phyloP scores from a whole-genome alignment of 1,140 invertebrate genomes.

The Carcinoscorpius rotundicauda region DNA sequence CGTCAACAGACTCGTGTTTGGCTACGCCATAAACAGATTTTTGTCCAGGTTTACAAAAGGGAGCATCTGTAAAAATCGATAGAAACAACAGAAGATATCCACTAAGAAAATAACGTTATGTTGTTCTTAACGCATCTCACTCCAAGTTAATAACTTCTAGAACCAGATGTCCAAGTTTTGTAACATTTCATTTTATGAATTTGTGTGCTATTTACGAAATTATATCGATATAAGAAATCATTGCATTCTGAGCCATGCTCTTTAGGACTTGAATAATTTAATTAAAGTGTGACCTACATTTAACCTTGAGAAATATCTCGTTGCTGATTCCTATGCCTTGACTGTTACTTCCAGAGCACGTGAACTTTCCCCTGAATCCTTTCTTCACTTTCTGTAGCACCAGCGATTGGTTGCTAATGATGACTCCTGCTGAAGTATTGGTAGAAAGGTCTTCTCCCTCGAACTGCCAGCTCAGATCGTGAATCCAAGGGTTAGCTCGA shows the following conservation, averaged over 20 bases:
- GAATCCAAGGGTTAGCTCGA: conserved; percentile 66
- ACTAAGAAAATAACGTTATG: too few relatives aligned
- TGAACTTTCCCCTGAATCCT: conserved; percentile 43
- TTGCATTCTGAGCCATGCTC: too few relatives aligned
- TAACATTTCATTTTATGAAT: too few relatives aligned
- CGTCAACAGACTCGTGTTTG: conserved; percentile 64
- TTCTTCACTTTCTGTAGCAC: conserved; percentile 29
- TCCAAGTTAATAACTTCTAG: too few relatives aligned
- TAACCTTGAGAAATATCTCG: conserved; percentile 67
- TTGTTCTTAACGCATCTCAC: too few relatives aligned
- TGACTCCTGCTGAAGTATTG: conserved; percentile 47
- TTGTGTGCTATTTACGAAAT: too few relatives aligned
- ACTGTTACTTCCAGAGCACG: conserved; percentile 74
- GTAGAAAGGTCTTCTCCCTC: conserved; percentile 35
- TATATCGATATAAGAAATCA: too few relatives aligned
- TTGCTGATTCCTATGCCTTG: conserved; percentile 77
- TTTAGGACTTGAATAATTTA: too few relatives aligned
- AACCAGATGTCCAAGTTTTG: too few relatives aligned
- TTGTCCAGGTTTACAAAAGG: conserved; percentile 51
- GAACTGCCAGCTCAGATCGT: conserved; percentile 67
- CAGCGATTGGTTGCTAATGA: conserved; percentile 57
- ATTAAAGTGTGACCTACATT: conserved; percentile 52
- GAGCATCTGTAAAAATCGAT: conserved; percentile 33
- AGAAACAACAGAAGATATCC: too few relatives aligned
- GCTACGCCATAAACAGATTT: conserved; percentile 57